Evolutionary conservation across 2,113 vertebrate species (phyloP), one percentile per base, ranked within the genome.

Genomic region (Edolisoma coerulescens): DNA sequence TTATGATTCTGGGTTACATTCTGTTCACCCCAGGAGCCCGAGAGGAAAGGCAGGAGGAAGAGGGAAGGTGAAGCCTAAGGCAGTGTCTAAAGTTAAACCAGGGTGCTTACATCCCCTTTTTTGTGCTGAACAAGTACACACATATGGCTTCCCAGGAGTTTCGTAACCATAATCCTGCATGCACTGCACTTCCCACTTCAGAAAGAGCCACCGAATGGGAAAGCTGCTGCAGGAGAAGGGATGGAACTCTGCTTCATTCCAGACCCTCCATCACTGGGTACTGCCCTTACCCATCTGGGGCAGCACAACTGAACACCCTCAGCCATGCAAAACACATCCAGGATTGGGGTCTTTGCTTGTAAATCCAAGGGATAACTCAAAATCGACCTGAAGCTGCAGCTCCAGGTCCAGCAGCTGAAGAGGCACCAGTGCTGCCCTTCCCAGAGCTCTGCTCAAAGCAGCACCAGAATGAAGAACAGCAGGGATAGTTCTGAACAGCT

Each of bases 261-360:
- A 32, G 39, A 20, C 30, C 6, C 6, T 4, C 26, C 73, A 53
- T 14, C 61, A 7, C 5, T 15, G 32, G 44, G 28, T 22, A 11
- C 6, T 37, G 35, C 67, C 60, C 50, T n/a, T 10, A 24, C 50
- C 54, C 9, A 56, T 0, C 32, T 26, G 57, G 54, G 54, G 17
- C 54, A 57, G 10, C 59, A 27, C 52, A 70, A 1, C 35, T 8
- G 14, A 39, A 13, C 44, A 24, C n/a, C 16, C 56, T 15, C 39
- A 21, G 39, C 49, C 24, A 3, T 3, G 26, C 21, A 53, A 22
- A 80, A 12, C 35, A 33, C 42, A 44, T 6, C 54, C 20, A 6
- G 0, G 3, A 16, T 0, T 37, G 71, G 20, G 39, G 4, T 12
- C 75, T 41, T 42, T 18, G 32, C 39, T 33, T 60, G 33, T 3